Evolutionary conservation across 2,888 invertebrate genomes (phyloP).

Genomic region (Dendrolimus pini): DNA sequence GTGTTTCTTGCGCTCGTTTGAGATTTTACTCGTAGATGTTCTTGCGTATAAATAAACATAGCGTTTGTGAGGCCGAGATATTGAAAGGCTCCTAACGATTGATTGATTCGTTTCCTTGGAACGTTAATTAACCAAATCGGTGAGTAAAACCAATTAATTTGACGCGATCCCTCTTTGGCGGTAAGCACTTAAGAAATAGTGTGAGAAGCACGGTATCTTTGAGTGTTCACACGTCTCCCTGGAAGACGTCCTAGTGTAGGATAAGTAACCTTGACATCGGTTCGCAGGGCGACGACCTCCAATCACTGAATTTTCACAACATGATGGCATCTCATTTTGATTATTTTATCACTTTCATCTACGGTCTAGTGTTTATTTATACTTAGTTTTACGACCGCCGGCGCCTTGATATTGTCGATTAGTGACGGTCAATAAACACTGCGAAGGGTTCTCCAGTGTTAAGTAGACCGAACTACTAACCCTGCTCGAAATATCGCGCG

Average conservation of each 20-base stretch:
- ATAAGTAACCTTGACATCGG: constrained; percentile 53
- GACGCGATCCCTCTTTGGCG: constrained; percentile 13
- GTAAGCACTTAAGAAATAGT: constrained; percentile 19
- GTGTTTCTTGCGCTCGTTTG: constrained; percentile 30
- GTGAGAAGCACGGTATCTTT: constrained; percentile 29
- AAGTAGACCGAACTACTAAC: constrained; percentile 64
- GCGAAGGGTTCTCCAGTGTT: constrained; percentile 32
- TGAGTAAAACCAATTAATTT: constrained; percentile 21
- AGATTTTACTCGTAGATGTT: constrained; percentile 25
- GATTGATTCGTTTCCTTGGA: constrained; percentile 33
- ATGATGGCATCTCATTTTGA: neutral
- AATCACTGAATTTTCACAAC: constrained; percentile 4
- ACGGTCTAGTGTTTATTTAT: constrained; percentile 27
- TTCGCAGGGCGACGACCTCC: constrained; percentile 48
- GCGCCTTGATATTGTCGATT: constrained; percentile 32
- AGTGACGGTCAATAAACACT: constrained; percentile 34
- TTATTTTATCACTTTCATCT: constrained; percentile 20
- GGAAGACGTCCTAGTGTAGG: constrained; percentile 35
- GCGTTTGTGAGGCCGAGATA: constrained; percentile 25
- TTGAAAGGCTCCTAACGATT: constrained; percentile 29
- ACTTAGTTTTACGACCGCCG: constrained; percentile 25
- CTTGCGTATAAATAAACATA: constrained; percentile 46
- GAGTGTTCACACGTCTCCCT: constrained; percentile 29
- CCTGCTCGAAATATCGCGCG: constrained; percentile 65
- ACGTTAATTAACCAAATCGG: constrained; percentile 33